Evolutionary conservation across 2,113 vertebrate species (phyloP).

Genomic region (Oryzias melastigma): DNA sequence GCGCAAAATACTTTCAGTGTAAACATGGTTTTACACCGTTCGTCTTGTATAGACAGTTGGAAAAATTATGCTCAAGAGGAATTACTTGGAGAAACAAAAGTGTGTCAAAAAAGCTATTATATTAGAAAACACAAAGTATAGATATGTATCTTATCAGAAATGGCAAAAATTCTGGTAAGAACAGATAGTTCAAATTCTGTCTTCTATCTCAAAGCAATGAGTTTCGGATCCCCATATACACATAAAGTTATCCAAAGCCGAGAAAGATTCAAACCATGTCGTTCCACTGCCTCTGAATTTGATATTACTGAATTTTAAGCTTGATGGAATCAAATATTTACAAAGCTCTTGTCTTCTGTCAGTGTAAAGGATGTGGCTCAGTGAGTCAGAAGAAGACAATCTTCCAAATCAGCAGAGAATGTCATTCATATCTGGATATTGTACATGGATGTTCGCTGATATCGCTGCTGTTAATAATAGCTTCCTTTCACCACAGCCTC

Average conservation of each 20-base stretch:
- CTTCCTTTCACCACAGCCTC: background rate
- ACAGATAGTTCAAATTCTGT: background rate
- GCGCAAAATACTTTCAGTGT: too few species aligned
- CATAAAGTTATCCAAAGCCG: background rate
- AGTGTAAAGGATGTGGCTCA: background rate
- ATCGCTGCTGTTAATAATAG: background rate
- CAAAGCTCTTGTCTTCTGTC: background rate
- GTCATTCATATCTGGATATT: background rate
- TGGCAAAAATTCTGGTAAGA: background rate
- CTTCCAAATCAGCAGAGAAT: background rate
- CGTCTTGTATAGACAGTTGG: too few species aligned
- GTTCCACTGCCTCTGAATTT: conserved; percentile 4
- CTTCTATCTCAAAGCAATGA: background rate
- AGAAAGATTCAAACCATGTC: background rate
- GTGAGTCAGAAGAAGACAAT: background rate
- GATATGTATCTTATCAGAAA: conserved; percentile 2
- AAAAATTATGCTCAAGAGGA: too few species aligned
- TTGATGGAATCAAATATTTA: conserved; percentile 6
- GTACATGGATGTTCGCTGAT: background rate
- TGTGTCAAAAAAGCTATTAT: too few species aligned
- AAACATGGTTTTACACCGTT: too few species aligned
- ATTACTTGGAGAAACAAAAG: too few species aligned
- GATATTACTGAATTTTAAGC: conserved; percentile 8
- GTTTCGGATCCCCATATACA: too few species aligned
- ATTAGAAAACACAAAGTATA: background rate